Conservation (phyloP, 2,888 invertebrate species). For the Drosophila quinaria region DNA sequence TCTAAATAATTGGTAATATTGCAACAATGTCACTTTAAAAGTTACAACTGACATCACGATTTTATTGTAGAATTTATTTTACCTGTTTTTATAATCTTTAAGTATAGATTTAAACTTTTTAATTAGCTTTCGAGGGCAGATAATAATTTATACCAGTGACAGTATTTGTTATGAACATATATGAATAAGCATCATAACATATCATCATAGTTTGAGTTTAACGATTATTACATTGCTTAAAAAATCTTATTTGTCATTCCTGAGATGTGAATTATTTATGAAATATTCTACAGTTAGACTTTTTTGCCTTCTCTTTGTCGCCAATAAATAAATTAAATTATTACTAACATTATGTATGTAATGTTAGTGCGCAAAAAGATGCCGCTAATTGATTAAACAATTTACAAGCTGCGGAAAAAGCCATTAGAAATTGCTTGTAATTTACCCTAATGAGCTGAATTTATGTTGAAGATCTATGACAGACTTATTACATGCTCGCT, state of each 20-base stretch:
- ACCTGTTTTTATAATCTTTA: neutral
- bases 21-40: neutral
- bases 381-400: slow-evolving; percentile 18
- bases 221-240: no score
- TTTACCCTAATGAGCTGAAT: slow-evolving; percentile 28
- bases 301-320: neutral
- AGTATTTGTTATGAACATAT: no score
- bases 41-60: slow-evolving; percentile 3
- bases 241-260: no score
- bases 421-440: slow-evolving; percentile 24
- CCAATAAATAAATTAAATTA: slow-evolving; percentile 11
- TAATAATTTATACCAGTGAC: no score
- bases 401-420: slow-evolving; percentile 20
- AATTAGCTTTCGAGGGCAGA: neutral
- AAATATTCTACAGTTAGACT: no score
- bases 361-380: slow-evolving; percentile 16
- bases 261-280: no score
- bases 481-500: slow-evolving; percentile 27
- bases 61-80: neutral
- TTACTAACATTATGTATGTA: neutral
- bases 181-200: no score
- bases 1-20: neutral
- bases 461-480: slow-evolving; percentile 24
- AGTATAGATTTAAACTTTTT: neutral
- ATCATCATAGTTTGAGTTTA: no score